Conservation (phyloP, 2,113 vertebrate species). For the Cyanoramphus novaezelandiae region DNA sequence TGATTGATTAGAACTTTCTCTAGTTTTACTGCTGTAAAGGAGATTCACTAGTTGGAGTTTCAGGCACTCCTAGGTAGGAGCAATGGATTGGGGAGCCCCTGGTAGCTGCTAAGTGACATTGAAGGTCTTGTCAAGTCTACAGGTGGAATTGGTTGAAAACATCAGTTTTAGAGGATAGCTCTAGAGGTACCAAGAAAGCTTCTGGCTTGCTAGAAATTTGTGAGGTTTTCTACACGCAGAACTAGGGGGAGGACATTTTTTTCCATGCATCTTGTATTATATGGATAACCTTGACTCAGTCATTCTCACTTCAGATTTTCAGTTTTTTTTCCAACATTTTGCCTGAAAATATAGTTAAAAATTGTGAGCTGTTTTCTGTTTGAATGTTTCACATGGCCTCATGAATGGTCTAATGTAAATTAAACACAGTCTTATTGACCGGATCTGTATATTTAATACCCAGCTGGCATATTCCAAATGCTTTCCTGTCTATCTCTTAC, state of each 20-base stretch:
- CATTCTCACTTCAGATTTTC: background rate
- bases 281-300: background rate
- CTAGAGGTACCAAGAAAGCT: background rate
- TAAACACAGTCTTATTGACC: background rate
- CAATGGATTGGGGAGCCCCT: background rate
- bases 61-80: background rate
- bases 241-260: background rate
- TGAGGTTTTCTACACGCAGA: background rate
- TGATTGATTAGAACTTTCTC: background rate
- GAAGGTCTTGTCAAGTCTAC: background rate
- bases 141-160: background rate
- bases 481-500: background rate
- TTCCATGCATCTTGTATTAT: background rate
- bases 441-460: background rate
- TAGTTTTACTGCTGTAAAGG: background rate
- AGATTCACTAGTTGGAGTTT: fast-evolving
- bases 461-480: background rate
- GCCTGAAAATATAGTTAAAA: background rate
- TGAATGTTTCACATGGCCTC: background rate
- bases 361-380: background rate
- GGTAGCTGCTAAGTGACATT: background rate
- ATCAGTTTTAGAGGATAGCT: background rate
- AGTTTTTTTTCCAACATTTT: background rate
- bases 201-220: background rate
- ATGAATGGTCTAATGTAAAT: background rate